Evolutionary conservation across 2,888 invertebrate genomes (phyloP), one percentile per base, ranked within the genome.

Genomic region (Melanargia galathea): DNA sequence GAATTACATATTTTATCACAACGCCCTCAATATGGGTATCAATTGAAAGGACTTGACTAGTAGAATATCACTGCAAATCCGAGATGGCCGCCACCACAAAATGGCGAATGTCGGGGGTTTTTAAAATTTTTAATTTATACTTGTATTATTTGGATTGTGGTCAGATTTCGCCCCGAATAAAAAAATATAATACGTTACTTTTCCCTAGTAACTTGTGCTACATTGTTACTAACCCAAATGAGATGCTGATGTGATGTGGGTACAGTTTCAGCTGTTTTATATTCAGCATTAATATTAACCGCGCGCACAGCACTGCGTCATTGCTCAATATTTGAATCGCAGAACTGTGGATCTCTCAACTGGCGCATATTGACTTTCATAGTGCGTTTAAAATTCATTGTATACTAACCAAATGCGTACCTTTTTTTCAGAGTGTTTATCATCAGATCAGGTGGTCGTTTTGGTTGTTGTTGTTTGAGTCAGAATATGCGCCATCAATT

Each of bases 261-360:
- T 52, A 52, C 48, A 55, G 64, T 52, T 60, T 64, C 49, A 59
- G 59, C 82, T 82, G 77, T 67, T 90, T 84, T 88, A 88, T 87
- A 90, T 90, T 88, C 90, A 58, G 75, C 82, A 90, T 90, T 79
- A 88, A 90, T 90, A 90, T 90, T 90, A 87, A 90, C 83, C 71
- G 73, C 71, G 78, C 67, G 75, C 80, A 74, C 74, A 67, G 75
- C 80, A 73, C 74, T 82, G 83, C 90, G 90, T 89, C 90, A 89
- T 70, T 66, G 68, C 70, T 68, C 70, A 71, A 73, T 74, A 85
- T 87, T 81, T 84, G 77, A 82, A 81, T 82, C 72, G 82, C 84
- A 84, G 78, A 83, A 77, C 67, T 71, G 66, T 65, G 62, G 64
- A 61, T 69, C 71, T 69, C 70, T 71, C 68, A 74, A 74, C 43